Conservation (phyloP, 2,113 vertebrate genomes). For the Gymnocephalus cernua region DNA sequence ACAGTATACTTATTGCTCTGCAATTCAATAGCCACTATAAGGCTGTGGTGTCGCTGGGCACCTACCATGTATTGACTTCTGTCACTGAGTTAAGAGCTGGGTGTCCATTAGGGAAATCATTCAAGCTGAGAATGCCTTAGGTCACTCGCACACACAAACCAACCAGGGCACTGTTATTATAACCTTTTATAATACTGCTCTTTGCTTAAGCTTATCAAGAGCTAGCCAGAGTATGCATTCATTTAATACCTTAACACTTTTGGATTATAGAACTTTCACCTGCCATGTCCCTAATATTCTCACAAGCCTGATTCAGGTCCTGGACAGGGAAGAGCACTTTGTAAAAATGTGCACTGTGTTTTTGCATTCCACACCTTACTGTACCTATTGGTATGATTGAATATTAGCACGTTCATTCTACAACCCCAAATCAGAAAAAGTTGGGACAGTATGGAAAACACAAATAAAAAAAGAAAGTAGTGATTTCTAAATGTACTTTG, state of each 20-base stretch:
- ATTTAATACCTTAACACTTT: constrained; percentile 42
- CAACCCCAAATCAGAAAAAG: too few relatives aligned
- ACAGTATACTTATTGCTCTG: constrained; percentile 14
- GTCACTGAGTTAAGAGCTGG: constrained; percentile 46
- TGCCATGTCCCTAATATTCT: constrained; percentile 30
- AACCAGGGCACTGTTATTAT: constrained; percentile 47
- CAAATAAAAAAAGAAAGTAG: too few relatives aligned
- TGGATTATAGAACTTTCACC: constrained; percentile 39
- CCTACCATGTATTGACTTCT: constrained; percentile 58
- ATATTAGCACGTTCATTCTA: too few relatives aligned
- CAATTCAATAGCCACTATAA: constrained; percentile 31
- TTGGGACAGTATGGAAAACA: too few relatives aligned
- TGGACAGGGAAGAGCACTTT: background rate
- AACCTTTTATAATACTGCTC: constrained; percentile 40
- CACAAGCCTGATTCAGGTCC: constrained; percentile 13
- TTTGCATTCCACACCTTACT: background rate
- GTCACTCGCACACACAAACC: constrained; percentile 25
- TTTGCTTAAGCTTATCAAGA: constrained; percentile 49
- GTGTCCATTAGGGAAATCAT: constrained; percentile 69
- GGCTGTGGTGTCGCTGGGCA: constrained; percentile 30
- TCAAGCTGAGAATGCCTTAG: constrained; percentile 59
- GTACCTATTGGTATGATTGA: background rate
- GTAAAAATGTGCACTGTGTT: background rate
- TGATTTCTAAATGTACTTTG: too few relatives aligned
- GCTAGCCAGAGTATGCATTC: background rate